Evolutionary conservation across 2,113 vertebrate species (phyloP).

Genomic region (Excalfactoria chinensis): DNA sequence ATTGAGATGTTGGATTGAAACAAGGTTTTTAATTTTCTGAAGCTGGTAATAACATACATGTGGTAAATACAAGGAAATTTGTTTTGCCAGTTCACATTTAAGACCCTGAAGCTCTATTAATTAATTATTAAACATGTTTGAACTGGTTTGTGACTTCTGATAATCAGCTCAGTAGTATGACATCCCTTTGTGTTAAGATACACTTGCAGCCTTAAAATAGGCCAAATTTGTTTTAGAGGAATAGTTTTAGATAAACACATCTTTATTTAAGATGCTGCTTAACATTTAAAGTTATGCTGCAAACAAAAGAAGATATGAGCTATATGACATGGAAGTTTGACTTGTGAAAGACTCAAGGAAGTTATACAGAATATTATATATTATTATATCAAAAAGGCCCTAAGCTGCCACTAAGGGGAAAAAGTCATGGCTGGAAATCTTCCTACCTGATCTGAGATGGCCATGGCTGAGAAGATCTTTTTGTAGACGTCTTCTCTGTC

Average conservation of each 20-base stretch:
- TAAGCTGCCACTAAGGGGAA: not conserved
- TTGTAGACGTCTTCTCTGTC: not conserved
- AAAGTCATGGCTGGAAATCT: not conserved
- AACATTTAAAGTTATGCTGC: not conserved
- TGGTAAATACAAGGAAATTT: not conserved
- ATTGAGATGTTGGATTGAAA: not conserved
- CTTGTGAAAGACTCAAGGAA: not conserved
- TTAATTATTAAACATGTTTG: not conserved
- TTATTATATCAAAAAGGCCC: not conserved
- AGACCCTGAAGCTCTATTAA: too few species aligned
- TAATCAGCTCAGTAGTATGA: not conserved
- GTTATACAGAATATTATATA: not conserved
- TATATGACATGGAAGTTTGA: not conserved
- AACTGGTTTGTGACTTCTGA: not conserved
- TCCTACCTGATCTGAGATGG: not conserved
- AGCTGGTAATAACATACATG: not conserved
- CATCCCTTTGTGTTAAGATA: not conserved
- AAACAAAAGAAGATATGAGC: not conserved
- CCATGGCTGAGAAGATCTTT: not conserved
- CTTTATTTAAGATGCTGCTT: not conserved
- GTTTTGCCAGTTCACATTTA: not conserved
- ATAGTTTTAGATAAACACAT: not conserved
- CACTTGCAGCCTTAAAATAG: not conserved
- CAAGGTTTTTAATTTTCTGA: not conserved
- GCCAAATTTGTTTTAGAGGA: not conserved